phyloP scores from a whole-genome alignment of 1,140 invertebrate genomes.

The Hycleus phaleratus region DNA sequence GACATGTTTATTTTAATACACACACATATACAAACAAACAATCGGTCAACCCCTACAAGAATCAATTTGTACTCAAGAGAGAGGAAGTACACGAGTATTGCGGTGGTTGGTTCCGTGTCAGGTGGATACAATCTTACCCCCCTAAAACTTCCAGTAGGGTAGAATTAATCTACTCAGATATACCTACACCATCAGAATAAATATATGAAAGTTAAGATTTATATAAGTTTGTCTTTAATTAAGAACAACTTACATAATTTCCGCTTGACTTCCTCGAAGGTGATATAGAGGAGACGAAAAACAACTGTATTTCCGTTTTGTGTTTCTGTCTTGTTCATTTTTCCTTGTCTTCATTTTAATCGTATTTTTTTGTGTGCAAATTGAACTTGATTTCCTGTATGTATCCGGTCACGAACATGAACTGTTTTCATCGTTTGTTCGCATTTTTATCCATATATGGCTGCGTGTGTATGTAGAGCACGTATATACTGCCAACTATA shows the following conservation, averaged over 20 bases:
- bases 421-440: not conserved
- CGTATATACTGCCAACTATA: not conserved
- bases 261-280: no score
- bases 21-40: slow-evolving; percentile 9
- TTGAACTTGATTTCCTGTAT: slow-evolving; percentile 8
- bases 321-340: not conserved
- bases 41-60: slow-evolving; percentile 13
- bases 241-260: no score
- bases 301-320: not conserved
- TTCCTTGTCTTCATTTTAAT: not conserved
- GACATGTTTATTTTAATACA: slow-evolving; percentile 27
- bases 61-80: slow-evolving; percentile 26
- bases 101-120: slow-evolving; percentile 4
- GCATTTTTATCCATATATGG: no score
- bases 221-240: no score
- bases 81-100: not conserved
- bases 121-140: not conserved
- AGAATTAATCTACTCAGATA: no score
- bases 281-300: no score
- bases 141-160: no score
- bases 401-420: slow-evolving; percentile 13
- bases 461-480: slow-evolving; percentile 1
- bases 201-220: no score
- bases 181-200: no score
- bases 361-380: not conserved